Percentiles rank a stretch among this genome's conserved stretches.
Evolutionary conservation across 2,113 vertebrate species (phyloP).

Genomic region (Athene cunicularia): DNA sequence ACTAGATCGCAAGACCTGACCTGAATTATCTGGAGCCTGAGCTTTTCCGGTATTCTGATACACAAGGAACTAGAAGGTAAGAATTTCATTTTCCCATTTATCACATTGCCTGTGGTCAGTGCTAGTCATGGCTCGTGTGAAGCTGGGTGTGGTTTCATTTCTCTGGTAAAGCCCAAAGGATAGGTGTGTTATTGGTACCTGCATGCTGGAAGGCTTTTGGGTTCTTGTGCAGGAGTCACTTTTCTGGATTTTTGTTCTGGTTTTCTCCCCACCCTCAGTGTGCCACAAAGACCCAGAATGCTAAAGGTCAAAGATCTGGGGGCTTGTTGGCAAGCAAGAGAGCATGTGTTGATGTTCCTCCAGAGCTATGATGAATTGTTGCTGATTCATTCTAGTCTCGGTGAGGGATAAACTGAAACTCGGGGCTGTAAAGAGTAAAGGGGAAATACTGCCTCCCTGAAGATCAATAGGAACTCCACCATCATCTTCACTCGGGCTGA

Average conservation of each 20-base stretch:
- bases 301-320: not conserved
- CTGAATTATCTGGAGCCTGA: constrained; percentile 8
- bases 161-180: not conserved
- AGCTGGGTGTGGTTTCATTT: not conserved
- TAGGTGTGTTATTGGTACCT: too few relatives aligned
- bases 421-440: not conserved
- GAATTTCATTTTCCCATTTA: not conserved
- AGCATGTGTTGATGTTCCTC: too few relatives aligned
- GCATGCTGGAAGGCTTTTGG: not conserved
- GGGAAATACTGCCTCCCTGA: not conserved
- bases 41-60: constrained; percentile 6
- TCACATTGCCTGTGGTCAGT: not conserved
- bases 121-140: rapidly evolving
- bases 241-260: not conserved
- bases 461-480: not conserved
- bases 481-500: not conserved
- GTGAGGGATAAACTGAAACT: not conserved
- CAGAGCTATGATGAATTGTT: not conserved
- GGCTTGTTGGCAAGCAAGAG: not conserved
- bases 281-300: not conserved
- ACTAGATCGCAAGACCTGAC: constrained; percentile 9
- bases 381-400: not conserved
- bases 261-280: not conserved
- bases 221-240: not conserved
- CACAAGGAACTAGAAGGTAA: not conserved